phyloP scores from a whole-genome alignment of 2,113 vertebrate species.

The Siniperca knerii region DNA sequence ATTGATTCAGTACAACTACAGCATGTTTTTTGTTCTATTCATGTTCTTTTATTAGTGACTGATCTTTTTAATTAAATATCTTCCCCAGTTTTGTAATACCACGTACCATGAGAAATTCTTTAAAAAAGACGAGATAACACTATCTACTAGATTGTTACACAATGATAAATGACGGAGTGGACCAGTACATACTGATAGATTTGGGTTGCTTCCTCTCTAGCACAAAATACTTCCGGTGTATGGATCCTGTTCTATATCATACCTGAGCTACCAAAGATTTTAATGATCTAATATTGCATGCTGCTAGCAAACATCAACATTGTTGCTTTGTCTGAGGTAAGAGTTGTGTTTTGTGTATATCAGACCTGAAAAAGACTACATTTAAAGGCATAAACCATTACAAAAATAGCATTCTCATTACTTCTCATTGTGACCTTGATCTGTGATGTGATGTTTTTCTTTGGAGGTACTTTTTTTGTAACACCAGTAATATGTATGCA shows the following conservation, averaged over 20 bases:
- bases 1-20: constrained; percentile 31
- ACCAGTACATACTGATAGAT: constrained; percentile 31
- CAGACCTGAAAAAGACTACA: neutral
- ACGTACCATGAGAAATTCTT: constrained; percentile 33
- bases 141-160: constrained; percentile 41
- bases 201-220: constrained; percentile 62
- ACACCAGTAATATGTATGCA: neutral
- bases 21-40: constrained; percentile 27
- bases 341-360: neutral
- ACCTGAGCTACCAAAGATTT: constrained; percentile 60
- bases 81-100: neutral
- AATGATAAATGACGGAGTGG: constrained; percentile 50
- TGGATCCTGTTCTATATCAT: constrained; percentile 66
- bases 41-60: constrained; percentile 15
- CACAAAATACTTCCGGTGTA: constrained; percentile 47
- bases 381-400: neutral
- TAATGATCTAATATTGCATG: neutral
- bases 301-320: neutral
- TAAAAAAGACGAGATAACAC: constrained; percentile 53
- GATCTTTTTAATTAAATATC: constrained; percentile 4
- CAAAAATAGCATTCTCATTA: no score
- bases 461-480: neutral
- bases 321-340: neutral
- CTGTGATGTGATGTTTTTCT: neutral
- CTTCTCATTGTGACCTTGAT: neutral